phyloP scores from a whole-genome alignment of 2,113 vertebrate genomes.

The Peromyscus maniculatus region DNA sequence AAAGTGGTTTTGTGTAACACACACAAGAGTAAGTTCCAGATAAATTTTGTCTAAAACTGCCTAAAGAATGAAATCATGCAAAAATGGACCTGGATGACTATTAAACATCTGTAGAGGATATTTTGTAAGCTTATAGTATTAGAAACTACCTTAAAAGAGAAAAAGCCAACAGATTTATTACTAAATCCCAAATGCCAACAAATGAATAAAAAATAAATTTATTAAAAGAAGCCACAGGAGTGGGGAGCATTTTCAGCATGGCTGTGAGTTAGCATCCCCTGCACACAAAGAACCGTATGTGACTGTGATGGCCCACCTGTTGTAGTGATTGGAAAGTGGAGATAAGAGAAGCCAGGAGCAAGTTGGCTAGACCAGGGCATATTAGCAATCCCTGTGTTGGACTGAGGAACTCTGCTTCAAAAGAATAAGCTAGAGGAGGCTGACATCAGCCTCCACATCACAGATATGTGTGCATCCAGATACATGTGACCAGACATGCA shows the following conservation, averaged over 20 bases:
- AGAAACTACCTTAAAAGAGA: not conserved
- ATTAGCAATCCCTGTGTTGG: no score
- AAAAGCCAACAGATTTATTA: slow-evolving; percentile 20
- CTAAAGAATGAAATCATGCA: slow-evolving; percentile 24
- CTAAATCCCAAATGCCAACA: not conserved
- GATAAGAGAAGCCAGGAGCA: not conserved
- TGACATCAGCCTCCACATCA: not conserved
- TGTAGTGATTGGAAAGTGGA: not conserved
- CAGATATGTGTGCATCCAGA: not conserved
- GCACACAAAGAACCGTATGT: not conserved
- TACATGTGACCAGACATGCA: not conserved
- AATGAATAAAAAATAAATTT: not conserved
- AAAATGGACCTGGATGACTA: not conserved
- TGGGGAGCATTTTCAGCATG: not conserved
- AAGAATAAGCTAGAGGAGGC: not conserved
- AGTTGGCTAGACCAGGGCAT: not conserved
- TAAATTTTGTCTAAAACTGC: slow-evolving; percentile 6
- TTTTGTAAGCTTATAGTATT: not conserved
- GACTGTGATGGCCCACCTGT: no score
- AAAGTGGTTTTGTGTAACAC: not conserved
- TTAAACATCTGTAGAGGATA: slow-evolving; percentile 31
- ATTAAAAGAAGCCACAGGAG: no score
- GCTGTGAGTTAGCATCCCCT: not conserved
- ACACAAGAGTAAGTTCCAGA: slow-evolving; percentile 35
- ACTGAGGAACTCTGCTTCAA: not conserved